Evolutionary conservation across 2,113 vertebrate species (phyloP).

Genomic region (Centrocercus urophasianus): DNA sequence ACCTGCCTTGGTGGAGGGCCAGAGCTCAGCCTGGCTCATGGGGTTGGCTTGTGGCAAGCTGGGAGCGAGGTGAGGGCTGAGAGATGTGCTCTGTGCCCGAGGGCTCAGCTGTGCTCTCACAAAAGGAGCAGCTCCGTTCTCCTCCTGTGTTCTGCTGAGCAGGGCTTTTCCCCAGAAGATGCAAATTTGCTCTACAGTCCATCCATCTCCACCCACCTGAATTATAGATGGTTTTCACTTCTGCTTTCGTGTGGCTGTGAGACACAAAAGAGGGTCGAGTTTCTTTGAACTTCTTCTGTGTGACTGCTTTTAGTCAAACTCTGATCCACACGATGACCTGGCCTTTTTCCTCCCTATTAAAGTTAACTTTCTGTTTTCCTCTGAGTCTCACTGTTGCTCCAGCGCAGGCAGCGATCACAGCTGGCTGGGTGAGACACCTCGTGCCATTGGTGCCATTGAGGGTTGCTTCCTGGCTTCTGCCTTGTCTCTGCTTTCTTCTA

Average conservation of each 20-base stretch:
- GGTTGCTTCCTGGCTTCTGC: not conserved
- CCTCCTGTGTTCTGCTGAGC: not conserved
- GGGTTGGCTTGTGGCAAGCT: not conserved
- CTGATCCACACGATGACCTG: not conserved
- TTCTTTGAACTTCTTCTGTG: conserved; percentile 36
- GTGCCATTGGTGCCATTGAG: rapidly evolving
- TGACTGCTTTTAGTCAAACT: conserved; percentile 19
- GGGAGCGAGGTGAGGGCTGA: not conserved
- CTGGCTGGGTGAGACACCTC: not conserved
- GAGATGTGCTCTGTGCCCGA: not conserved
- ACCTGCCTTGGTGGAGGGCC: not conserved
- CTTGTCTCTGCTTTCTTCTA: not conserved
- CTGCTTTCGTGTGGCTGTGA: not conserved
- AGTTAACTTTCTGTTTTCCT: not conserved
- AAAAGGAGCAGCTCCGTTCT: not conserved
- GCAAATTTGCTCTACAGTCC: not conserved
- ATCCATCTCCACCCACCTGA: not conserved
- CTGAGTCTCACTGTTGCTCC: not conserved
- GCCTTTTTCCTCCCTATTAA: not conserved
- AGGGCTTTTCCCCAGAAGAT: not conserved
- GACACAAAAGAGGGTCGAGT: not conserved
- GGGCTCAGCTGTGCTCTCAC: not conserved
- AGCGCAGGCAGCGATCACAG: not conserved
- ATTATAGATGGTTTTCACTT: not conserved
- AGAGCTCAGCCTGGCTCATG: not conserved